A percentile compares a stretch with the other conserved stretches of the same genome.
Evolutionary conservation across 2,888 invertebrate species (phyloP).

Genomic region (Allacma fusca): DNA sequence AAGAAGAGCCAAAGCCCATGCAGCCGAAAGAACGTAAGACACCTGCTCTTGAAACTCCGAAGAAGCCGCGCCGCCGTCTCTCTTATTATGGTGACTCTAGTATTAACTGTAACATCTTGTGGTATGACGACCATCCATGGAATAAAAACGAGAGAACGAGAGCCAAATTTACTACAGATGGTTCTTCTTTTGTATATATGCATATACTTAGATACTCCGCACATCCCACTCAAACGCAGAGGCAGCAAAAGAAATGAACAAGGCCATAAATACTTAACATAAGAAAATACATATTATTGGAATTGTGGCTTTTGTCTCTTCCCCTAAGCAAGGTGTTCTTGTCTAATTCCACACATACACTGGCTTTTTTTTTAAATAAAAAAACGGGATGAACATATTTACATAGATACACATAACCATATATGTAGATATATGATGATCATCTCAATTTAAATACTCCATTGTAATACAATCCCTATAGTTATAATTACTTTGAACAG

Average conservation of each 20-base stretch:
- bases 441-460: too few relatives aligned
- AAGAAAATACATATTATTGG: neutral
- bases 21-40: slow-evolving; percentile 46
- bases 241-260: neutral
- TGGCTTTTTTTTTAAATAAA: too few relatives aligned
- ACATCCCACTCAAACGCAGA: too few relatives aligned
- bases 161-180: slow-evolving; percentile 46
- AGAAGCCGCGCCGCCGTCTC: slow-evolving; percentile 40
- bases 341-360: neutral
- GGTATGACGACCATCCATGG: slow-evolving; percentile 31
- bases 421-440: too few relatives aligned
- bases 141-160: slow-evolving; percentile 5
- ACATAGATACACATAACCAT: neutral
- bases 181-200: neutral
- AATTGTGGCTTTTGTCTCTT: slow-evolving; percentile 32
- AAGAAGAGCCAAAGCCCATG: too few relatives aligned
- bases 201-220: neutral
- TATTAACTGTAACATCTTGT: slow-evolving; percentile 58
- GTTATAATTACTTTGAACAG: neutral
- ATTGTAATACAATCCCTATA: neutral
- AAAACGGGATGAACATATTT: too few relatives aligned
- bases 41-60: slow-evolving; percentile 48
- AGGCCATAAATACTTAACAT: neutral
- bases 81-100: slow-evolving; percentile 34
- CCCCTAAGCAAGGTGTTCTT: slow-evolving; percentile 36